Percentiles rank a stretch among this genome's conserved stretches.
These are phyloP conservation scores for Rhinatrema bivittatum DNA, from an alignment of 2,797 vertebrate genomes.

Conservation along the genomic window DNA sequence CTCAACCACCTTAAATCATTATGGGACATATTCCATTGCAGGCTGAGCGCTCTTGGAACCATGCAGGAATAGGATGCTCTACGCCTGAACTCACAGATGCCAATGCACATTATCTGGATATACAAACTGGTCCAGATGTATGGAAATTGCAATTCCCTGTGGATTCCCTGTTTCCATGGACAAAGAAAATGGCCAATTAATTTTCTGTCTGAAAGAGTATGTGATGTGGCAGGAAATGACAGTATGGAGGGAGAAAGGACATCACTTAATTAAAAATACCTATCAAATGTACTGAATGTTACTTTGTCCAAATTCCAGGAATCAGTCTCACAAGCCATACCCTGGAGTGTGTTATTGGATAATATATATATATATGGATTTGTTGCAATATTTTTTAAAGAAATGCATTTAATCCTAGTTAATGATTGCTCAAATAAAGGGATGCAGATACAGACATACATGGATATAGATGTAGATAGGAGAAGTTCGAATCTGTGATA, in stretches of 20 bases:
- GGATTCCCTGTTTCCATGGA: conserved; percentile 39
- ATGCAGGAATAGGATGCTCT: no score
- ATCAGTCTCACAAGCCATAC: conserved; percentile 26
- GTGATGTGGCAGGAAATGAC: conserved; percentile 70
- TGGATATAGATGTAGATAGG: no score
- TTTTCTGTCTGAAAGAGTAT: conserved; percentile 73
- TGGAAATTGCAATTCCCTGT: conserved; percentile 39
- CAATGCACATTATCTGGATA: neutral
- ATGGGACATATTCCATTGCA: no score
- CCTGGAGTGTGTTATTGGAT: no score
- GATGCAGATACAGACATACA: no score
- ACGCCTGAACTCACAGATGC: conserved; percentile 1
- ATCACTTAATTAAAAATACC: conserved; percentile 53
- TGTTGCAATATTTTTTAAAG: no score
- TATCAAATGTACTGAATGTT: conserved; percentile 33
- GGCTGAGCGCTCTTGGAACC: no score
- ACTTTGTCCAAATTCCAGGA: conserved; percentile 16
- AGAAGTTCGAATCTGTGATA: no score
- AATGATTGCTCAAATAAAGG: no score
- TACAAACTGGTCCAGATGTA: conserved; percentile 28
- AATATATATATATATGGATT: no score
- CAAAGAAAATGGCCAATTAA: conserved; percentile 63
- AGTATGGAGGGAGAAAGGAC: conserved; percentile 46
- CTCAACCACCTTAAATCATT: no score
- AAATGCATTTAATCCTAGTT: no score